A percentile compares a stretch with the other conserved stretches of the same genome.
phyloP scores from a whole-genome alignment of 2,888 invertebrate genomes.

The Oxyteleia sp. region DNA sequence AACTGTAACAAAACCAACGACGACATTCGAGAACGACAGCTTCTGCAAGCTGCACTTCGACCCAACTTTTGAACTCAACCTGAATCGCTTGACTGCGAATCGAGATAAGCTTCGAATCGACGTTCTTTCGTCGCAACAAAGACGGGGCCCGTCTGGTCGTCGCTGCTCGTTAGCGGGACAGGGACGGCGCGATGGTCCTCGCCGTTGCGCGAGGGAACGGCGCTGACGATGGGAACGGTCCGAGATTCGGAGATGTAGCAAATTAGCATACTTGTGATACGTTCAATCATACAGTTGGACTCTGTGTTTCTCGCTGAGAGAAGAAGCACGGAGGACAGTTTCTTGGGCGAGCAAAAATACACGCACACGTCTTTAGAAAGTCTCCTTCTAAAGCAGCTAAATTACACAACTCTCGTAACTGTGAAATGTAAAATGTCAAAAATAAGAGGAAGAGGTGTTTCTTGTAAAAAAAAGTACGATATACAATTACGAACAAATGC shows the following conservation, averaged over 20 bases:
- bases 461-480: too few relatives aligned
- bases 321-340: too few relatives aligned
- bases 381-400: too few relatives aligned
- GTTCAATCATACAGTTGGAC: conserved; percentile 54
- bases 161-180: neutral
- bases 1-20: neutral
- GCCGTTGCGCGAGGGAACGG: neutral
- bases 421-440: too few relatives aligned
- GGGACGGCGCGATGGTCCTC: conserved; percentile 3
- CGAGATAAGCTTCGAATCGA: conserved; percentile 38
- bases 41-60: conserved; percentile 45
- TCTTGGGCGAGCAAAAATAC: too few relatives aligned
- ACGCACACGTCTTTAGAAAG: too few relatives aligned
- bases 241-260: conserved; percentile 57
- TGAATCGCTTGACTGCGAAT: conserved; percentile 33
- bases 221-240: conserved; percentile 20
- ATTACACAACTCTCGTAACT: too few relatives aligned
- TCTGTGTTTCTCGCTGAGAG: conserved; percentile 36
- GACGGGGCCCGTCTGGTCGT: conserved; percentile 3
- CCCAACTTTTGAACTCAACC: conserved; percentile 32
- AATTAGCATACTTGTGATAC: conserved; percentile 78
- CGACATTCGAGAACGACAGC: neutral
- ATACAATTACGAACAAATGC: too few relatives aligned
- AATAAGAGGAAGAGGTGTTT: too few relatives aligned
- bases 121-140: conserved; percentile 20